Conservation (phyloP, 2,888 invertebrate genomes). For the Hyalella azteca region DNA sequence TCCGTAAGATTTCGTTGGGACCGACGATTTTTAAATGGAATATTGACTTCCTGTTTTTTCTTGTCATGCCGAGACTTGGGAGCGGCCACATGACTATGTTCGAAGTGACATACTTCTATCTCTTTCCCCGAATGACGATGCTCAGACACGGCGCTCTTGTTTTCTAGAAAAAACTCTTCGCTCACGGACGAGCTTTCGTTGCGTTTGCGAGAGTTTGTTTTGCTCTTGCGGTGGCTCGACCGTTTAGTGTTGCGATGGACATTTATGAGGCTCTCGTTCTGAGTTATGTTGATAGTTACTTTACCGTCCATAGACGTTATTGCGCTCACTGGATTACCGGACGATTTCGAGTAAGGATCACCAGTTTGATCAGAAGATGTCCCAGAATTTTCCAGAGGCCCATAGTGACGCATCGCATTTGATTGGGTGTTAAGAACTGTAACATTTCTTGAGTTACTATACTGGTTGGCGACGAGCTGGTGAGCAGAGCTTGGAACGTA, state of each 20-base stretch:
- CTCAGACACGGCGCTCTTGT: neutral
- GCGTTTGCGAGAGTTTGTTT: slow-evolving; percentile 3
- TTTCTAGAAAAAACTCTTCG: neutral
- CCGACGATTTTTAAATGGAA: slow-evolving; percentile 17
- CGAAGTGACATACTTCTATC: neutral
- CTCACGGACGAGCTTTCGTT: neutral
- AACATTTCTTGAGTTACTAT: neutral
- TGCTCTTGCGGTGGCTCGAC: slow-evolving; percentile 26
- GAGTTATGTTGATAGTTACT: slow-evolving; percentile 55
- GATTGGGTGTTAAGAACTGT: neutral
- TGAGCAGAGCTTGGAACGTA: neutral
- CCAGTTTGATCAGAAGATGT: neutral
- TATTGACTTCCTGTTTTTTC: neutral
- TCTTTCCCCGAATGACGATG: neutral
- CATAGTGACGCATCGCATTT: neutral
- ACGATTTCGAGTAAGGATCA: neutral
- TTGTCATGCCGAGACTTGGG: neutral
- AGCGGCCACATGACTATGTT: neutral
- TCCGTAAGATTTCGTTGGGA: slow-evolving; percentile 19
- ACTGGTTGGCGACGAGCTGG: neutral
- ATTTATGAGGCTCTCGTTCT: slow-evolving; percentile 21
- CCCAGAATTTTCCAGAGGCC: neutral
- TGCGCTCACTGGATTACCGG: slow-evolving; percentile 27
- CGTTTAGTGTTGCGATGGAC: neutral
- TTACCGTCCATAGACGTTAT: slow-evolving; percentile 55